phyloP scores from a whole-genome alignment of 2,113 vertebrate species.

The Aspidoscelis tigris region DNA sequence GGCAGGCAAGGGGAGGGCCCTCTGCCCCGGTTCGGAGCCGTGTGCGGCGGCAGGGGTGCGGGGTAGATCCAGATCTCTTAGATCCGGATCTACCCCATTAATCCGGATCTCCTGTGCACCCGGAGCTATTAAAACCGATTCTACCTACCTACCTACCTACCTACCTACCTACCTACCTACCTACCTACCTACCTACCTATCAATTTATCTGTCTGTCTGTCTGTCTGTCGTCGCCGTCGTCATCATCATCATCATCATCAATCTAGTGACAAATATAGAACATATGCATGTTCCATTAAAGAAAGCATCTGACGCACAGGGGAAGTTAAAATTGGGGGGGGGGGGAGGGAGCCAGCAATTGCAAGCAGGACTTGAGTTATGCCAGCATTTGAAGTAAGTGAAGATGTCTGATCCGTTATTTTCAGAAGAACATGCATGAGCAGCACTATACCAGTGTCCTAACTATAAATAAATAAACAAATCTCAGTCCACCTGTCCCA shows the following conservation, averaged over 20 bases:
- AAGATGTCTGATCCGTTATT: neutral
- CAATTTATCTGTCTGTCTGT: too few relatives aligned
- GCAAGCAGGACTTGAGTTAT: neutral
- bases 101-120: too few relatives aligned
- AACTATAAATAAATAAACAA: neutral
- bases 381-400: neutral
- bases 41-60: too few relatives aligned
- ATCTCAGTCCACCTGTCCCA: neutral
- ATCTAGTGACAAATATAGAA: neutral
- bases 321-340: conserved; percentile 26
- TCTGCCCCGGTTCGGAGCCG: too few relatives aligned
- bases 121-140: too few relatives aligned
- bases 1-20: too few relatives aligned
- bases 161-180: too few relatives aligned
- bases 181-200: too few relatives aligned
- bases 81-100: too few relatives aligned
- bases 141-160: too few relatives aligned
- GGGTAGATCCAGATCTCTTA: too few relatives aligned
- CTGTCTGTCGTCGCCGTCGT: neutral
- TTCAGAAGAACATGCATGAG: neutral
- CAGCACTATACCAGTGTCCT: neutral
- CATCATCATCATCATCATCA: neutral
- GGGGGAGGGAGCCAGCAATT: neutral
- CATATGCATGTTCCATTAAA: neutral
- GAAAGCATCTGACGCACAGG: too few relatives aligned